Percentiles rank a stretch among this genome's conserved stretches.
Evolutionary conservation across 30 jellyfish, hydroid and myxozoan species (phyloP).

Genomic region (Cassiopea andromeda): DNA sequence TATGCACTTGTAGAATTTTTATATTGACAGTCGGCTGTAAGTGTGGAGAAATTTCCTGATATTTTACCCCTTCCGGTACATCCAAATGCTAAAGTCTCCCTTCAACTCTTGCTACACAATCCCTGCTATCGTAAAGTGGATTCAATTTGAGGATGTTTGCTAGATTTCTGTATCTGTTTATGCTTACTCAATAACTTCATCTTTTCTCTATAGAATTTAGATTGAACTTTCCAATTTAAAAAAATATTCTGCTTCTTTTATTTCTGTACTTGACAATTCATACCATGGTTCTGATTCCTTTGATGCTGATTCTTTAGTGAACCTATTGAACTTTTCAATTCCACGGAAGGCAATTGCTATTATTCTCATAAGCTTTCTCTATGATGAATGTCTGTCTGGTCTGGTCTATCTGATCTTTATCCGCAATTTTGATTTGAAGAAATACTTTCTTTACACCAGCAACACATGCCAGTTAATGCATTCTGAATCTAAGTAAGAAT

Average conservation of each 20-base stretch:
- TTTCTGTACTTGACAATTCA: not conserved
- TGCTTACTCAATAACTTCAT: not conserved
- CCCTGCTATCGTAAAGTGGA: constrained; percentile 1
- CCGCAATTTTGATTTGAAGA: too few relatives aligned
- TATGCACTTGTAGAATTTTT: too few relatives aligned
- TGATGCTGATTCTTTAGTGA: not conserved
- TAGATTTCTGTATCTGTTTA: not conserved
- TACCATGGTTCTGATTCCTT: too few relatives aligned
- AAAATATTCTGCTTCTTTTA: constrained; percentile 10
- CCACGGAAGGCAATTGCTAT: too few relatives aligned
- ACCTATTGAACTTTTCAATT: not conserved
- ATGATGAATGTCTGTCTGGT: too few relatives aligned
- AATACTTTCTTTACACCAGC: too few relatives aligned
- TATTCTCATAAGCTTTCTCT: too few relatives aligned
- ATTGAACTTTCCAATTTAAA: too few relatives aligned
- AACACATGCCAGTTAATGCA: not conserved
- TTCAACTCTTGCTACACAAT: not conserved
- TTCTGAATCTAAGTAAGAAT: not conserved
- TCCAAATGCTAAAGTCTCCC: not conserved
- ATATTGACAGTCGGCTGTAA: too few relatives aligned
- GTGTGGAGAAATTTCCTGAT: too few relatives aligned
- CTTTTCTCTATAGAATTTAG: not conserved
- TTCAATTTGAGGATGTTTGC: not conserved
- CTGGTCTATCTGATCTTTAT: too few relatives aligned
- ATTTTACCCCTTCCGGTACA: too few relatives aligned